Evolutionary conservation across 1,140 invertebrate genomes (phyloP).

Genomic region (Nephila pilipes): DNA sequence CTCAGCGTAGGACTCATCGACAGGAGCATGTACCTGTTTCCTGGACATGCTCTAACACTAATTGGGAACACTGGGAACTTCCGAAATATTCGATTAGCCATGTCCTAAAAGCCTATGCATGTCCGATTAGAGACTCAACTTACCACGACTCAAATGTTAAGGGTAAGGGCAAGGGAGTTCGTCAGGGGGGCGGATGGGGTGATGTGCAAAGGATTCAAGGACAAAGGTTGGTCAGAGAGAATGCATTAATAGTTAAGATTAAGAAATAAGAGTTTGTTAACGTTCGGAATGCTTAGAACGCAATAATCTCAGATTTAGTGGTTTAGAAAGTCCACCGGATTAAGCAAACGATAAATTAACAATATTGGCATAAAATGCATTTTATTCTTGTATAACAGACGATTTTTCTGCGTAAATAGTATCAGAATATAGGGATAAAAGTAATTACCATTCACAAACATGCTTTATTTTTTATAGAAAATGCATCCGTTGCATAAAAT

Average conservation of each 20-base stretch:
- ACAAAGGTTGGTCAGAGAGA: neutral
- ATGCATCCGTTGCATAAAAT: too few species aligned
- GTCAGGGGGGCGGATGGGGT: neutral
- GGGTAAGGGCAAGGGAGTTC: neutral
- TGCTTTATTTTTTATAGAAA: too few species aligned
- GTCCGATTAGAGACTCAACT: constrained; percentile 41
- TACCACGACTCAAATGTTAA: neutral
- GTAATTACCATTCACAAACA: too few species aligned
- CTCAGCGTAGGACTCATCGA: neutral
- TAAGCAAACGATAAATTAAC: too few species aligned
- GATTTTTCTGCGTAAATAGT: too few species aligned
- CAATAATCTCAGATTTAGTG: too few species aligned
- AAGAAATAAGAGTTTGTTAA: neutral
- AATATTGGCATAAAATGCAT: too few species aligned
- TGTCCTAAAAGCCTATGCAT: constrained; percentile 43
- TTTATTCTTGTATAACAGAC: too few species aligned
- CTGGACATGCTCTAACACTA: constrained; percentile 45
- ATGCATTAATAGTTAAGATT: neutral
- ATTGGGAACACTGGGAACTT: constrained; percentile 37
- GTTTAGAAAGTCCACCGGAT: too few species aligned
- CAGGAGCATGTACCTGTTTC: constrained; percentile 1
- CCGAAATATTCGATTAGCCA: constrained; percentile 38
- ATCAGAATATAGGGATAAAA: too few species aligned
- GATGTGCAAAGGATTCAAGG: neutral
- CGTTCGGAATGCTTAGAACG: too few species aligned